Conservation (phyloP, 2,113 vertebrate species). For the Scophthalmus maximus region DNA sequence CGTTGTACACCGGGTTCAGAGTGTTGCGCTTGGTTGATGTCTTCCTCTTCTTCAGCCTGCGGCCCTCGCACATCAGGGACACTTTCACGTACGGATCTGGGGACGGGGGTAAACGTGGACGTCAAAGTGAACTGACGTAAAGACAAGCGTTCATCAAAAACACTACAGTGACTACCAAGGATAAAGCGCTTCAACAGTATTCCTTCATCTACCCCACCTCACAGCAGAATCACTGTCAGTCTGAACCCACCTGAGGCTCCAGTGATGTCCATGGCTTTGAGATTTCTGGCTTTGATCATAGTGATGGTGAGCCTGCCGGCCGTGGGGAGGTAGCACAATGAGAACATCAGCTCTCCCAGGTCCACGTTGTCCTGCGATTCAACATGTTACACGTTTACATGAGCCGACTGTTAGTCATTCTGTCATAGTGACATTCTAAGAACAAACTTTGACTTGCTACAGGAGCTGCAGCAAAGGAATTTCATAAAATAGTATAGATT, state of each 20-base stretch:
- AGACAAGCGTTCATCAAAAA: background rate
- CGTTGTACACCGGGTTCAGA: constrained; percentile 97
- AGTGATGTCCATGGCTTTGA: constrained; percentile 99
- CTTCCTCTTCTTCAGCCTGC: constrained; percentile 97
- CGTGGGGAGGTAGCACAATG: constrained; percentile 97
- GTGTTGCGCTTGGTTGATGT: constrained; percentile 98
- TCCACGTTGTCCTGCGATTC: constrained; percentile 96
- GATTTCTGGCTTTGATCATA: constrained; percentile 98
- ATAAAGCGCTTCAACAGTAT: background rate
- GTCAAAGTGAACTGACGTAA: background rate
- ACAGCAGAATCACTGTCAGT: background rate
- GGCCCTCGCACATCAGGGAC: constrained; percentile 96
- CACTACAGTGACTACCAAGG: background rate
- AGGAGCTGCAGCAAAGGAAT: too few relatives aligned
- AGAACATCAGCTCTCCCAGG: constrained; percentile 98
- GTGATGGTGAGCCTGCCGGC: constrained; percentile 98
- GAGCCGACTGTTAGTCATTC: too few relatives aligned
- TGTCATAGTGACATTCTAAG: too few relatives aligned
- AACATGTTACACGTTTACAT: too few relatives aligned
- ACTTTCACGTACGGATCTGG: constrained; percentile 98
- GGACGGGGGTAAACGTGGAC: background rate
- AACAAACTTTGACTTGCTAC: too few relatives aligned
- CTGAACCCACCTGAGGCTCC: constrained; percentile 88
- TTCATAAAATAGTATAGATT: too few relatives aligned
- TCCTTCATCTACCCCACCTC: background rate